Percentiles rank a stretch among this genome's conserved stretches.
Conservation (phyloP, 1,140 invertebrate genomes). For the Bilobella aurantiaca region DNA sequence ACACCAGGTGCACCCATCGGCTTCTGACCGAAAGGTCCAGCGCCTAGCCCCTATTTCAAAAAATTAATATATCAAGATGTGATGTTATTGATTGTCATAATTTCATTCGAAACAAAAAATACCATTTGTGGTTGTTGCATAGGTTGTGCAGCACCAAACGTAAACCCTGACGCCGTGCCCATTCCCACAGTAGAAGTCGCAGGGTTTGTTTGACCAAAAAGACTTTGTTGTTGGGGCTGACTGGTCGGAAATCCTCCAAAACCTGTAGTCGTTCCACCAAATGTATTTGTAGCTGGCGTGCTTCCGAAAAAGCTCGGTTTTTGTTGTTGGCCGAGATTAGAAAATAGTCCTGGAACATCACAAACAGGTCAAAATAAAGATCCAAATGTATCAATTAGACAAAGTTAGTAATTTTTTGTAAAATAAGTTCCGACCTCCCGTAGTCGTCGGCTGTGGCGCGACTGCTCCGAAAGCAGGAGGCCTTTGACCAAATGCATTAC, state of each 20-base stretch:
- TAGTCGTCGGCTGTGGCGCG: background rate
- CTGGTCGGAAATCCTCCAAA: slow-evolving; percentile 22
- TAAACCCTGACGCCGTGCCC: slow-evolving; percentile 18
- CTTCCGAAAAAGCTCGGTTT: slow-evolving; percentile 21
- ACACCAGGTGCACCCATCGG: slow-evolving; percentile 22
- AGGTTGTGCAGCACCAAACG: slow-evolving; percentile 18
- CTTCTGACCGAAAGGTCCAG: slow-evolving; percentile 24
- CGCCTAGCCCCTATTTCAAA: background rate
- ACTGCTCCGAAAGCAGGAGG: slow-evolving; percentile 21
- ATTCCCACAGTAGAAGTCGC: slow-evolving; percentile 29
- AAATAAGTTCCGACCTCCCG: slow-evolving; percentile 15
- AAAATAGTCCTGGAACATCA: slow-evolving; percentile 14
- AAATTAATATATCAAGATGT: background rate
- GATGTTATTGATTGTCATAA: too few species aligned
- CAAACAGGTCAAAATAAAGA: background rate
- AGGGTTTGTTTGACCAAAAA: slow-evolving; percentile 23
- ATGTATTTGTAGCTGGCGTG: slow-evolving; percentile 11
- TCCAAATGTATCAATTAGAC: background rate
- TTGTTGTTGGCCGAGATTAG: slow-evolving; percentile 19
- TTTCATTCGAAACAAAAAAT: background rate
- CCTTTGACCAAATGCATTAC: slow-evolving; percentile 16
- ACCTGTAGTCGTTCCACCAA: slow-evolving; percentile 17
- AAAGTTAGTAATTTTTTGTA: background rate
- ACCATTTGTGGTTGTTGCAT: slow-evolving; percentile 15
- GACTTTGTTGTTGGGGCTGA: slow-evolving; percentile 15